phyloP scores from a whole-genome alignment of 2,888 invertebrate species.

The Mesopsocus fuscifrons region DNA sequence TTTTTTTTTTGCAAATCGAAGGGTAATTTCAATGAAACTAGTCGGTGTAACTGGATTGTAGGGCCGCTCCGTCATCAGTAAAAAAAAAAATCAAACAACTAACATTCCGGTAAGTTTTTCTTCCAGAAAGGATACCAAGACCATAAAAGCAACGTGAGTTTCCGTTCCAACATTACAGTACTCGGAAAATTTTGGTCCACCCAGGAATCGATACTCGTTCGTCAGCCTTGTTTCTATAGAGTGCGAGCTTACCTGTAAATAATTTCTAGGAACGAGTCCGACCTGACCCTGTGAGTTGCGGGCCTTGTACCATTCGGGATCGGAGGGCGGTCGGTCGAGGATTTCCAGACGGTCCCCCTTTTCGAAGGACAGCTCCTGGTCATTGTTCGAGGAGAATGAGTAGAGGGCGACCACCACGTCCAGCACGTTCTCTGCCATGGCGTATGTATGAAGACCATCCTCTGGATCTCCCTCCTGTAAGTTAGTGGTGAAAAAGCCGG shows the following conservation, averaged over 20 bases:
- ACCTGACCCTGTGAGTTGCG: conserved; percentile 80
- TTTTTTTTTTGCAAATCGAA: too few relatives aligned
- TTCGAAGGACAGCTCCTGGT: conserved; percentile 90
- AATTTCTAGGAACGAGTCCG: conserved; percentile 90
- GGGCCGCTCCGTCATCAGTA: background rate
- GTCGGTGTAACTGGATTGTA: too few relatives aligned
- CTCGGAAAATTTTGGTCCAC: too few relatives aligned
- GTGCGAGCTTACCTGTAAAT: conserved; percentile 45
- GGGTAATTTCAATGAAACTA: too few relatives aligned
- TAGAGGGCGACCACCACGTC: conserved; percentile 93
- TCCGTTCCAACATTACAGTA: too few relatives aligned
- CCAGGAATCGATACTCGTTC: too few relatives aligned
- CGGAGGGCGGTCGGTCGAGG: conserved; percentile 85
- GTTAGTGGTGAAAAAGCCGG: too few relatives aligned
- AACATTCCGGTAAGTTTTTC: too few relatives aligned
- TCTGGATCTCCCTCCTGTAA: conserved; percentile 73
- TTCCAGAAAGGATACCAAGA: too few relatives aligned
- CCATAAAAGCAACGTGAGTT: too few relatives aligned
- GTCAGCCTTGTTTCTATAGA: too few relatives aligned
- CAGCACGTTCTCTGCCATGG: conserved; percentile 86
- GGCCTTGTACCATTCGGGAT: conserved; percentile 98
- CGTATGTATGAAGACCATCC: conserved; percentile 77
- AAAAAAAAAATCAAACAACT: background rate
- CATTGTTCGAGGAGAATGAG: conserved; percentile 82
- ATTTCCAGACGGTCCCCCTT: conserved; percentile 94